Evolutionary conservation across 2,797 vertebrate species (phyloP).

Genomic region (Micrastur ruficollis): DNA sequence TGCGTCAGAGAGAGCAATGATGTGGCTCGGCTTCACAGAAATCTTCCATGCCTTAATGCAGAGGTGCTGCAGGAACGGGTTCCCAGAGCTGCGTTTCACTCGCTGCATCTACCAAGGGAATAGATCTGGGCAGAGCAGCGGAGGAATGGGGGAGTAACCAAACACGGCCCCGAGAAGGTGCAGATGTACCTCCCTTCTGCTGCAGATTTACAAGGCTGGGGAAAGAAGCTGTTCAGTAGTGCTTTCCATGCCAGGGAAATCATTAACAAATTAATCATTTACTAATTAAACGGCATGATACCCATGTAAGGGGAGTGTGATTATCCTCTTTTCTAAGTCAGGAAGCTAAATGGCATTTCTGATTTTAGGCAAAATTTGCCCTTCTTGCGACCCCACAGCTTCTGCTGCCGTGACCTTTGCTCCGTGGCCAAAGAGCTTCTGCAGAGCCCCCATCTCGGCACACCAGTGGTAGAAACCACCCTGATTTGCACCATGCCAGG

Average conservation of each 20-base stretch:
- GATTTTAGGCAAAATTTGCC: not conserved
- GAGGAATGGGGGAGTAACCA: not conserved
- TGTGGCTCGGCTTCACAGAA: not conserved
- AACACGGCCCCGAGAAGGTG: not conserved
- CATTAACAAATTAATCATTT: constrained; percentile 70
- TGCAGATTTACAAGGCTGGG: constrained; percentile 29
- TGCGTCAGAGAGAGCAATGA: not conserved
- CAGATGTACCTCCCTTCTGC: constrained; percentile 59
- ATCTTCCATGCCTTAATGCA: not conserved
- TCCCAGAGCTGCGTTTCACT: not conserved
- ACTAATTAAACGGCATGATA: constrained; percentile 66
- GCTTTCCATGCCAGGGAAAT: constrained; percentile 61
- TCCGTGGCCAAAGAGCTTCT: not conserved
- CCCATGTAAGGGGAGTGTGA: constrained; percentile 53
- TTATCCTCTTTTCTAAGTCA: constrained; percentile 35
- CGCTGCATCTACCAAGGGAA: not conserved
- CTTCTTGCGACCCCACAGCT: not conserved
- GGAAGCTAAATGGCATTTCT: not conserved
- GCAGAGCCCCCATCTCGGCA: not conserved
- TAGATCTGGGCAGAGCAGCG: not conserved
- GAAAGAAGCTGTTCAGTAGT: constrained; percentile 48
- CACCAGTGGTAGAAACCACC: not conserved
- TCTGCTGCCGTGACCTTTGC: not conserved
- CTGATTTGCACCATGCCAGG: accelerated
- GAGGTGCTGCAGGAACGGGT: not conserved